Conservation (phyloP, 1,140 invertebrate species). For the Batillaria attramentaria region DNA sequence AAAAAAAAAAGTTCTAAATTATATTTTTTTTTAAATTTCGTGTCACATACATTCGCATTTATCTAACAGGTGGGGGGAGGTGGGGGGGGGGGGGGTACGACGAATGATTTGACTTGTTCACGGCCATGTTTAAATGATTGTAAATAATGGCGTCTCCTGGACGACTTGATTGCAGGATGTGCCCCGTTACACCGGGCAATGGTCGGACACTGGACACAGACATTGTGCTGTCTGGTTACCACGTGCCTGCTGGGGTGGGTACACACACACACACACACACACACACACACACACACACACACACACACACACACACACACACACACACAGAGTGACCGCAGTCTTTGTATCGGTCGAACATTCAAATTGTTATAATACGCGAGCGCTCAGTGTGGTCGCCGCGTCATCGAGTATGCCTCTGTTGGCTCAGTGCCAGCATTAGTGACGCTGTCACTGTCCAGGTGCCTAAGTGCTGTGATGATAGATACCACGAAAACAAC, state of each 20-base stretch:
- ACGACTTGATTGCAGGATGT: constrained; percentile 34
- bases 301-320: too few species aligned
- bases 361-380: too few species aligned
- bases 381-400: too few species aligned
- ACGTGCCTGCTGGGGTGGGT: constrained; percentile 77
- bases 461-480: too few species aligned
- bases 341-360: too few species aligned
- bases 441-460: too few species aligned
- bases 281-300: neutral
- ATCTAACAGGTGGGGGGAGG: too few species aligned
- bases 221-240: constrained; percentile 64
- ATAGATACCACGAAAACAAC: too few species aligned
- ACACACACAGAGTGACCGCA: too few species aligned
- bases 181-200: constrained; percentile 64
- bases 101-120: neutral
- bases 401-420: too few species aligned
- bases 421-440: too few species aligned
- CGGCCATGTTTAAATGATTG: neutral
- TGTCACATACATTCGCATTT: constrained; percentile 4
- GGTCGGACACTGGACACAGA: constrained; percentile 60
- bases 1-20: constrained; percentile 28
- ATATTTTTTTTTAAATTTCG: constrained; percentile 58
- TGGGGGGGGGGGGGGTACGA: too few species aligned
- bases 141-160: neutral
- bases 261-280: neutral